Conservation (phyloP, 2,113 vertebrate species). For the Eretmochelys imbricata region DNA sequence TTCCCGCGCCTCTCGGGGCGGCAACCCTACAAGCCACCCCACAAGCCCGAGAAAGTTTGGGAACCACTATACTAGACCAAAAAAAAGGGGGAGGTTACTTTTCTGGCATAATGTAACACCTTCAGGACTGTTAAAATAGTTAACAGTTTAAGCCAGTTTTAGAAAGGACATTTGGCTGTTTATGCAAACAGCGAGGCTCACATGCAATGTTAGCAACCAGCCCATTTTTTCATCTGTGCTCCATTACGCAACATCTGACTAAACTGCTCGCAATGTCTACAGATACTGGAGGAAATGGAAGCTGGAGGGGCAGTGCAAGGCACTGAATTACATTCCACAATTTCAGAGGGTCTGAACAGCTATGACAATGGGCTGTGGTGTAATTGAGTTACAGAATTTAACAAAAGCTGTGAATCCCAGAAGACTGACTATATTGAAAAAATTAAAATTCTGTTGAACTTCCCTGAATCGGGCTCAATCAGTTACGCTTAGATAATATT, state of each 20-base stretch:
- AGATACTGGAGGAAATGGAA: background rate
- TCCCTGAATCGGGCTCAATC: slow-evolving; percentile 10
- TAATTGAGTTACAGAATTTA: background rate
- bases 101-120: background rate
- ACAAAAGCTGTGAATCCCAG: slow-evolving; percentile 27
- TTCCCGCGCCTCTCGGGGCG: too few relatives aligned
- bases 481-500: slow-evolving; percentile 2
- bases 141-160: background rate
- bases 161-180: background rate
- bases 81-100: background rate
- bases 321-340: background rate
- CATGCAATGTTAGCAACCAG: background rate
- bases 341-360: background rate
- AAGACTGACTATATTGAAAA: background rate
- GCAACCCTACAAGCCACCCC: too few relatives aligned
- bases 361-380: background rate
- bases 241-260: background rate
- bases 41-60: background rate
- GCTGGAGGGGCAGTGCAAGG: background rate
- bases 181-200: background rate
- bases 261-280: background rate
- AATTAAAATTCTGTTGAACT: slow-evolving; percentile 24
- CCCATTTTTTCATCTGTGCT: background rate
- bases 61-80: background rate
- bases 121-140: background rate